phyloP scores from a whole-genome alignment of 2,113 vertebrate genomes.

The Daboia siamensis region DNA sequence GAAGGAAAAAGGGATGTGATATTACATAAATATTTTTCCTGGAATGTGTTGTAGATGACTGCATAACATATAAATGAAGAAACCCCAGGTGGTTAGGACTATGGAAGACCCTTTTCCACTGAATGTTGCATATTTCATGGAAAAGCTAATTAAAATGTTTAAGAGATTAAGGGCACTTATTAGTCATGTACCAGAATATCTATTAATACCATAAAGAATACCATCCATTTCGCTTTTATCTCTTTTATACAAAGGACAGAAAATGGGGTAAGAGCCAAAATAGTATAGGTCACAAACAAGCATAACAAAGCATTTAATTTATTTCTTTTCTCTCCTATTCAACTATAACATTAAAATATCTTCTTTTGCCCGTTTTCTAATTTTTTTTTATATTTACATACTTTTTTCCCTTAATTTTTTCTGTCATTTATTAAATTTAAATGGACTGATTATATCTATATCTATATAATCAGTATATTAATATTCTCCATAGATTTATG shows the following conservation, averaged over 20 bases:
- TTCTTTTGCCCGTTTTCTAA: not conserved
- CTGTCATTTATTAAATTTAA: too few species aligned
- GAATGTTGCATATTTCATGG: slow-evolving; percentile 9
- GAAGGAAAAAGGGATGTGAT: slow-evolving; percentile 23
- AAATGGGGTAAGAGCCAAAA: not conserved
- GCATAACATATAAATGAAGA: slow-evolving; percentile 14
- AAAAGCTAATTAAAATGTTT: slow-evolving; percentile 31
- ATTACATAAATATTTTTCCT: slow-evolving; percentile 28
- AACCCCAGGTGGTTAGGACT: slow-evolving; percentile 8
- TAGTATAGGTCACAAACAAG: not conserved
- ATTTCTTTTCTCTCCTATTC: not conserved
- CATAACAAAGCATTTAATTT: not conserved
- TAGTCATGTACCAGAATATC: slow-evolving; percentile 11
- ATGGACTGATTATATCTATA: too few species aligned
- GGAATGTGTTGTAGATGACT: slow-evolving; percentile 22
- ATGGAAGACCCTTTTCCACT: not conserved
- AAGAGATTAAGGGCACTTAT: slow-evolving; percentile 27
- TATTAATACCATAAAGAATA: slow-evolving; percentile 4
- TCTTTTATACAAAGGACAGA: not conserved
- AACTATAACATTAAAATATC: not conserved
- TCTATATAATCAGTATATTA: not conserved
- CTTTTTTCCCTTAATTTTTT: not conserved
- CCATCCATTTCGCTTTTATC: not conserved
- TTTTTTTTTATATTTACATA: not conserved
- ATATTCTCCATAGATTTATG: not conserved